Percentiles rank a stretch among this genome's conserved stretches.
These are phyloP conservation scores for Sphyrna mokarran DNA, from an alignment of 2,113 vertebrate species.

Conservation along the genomic window DNA sequence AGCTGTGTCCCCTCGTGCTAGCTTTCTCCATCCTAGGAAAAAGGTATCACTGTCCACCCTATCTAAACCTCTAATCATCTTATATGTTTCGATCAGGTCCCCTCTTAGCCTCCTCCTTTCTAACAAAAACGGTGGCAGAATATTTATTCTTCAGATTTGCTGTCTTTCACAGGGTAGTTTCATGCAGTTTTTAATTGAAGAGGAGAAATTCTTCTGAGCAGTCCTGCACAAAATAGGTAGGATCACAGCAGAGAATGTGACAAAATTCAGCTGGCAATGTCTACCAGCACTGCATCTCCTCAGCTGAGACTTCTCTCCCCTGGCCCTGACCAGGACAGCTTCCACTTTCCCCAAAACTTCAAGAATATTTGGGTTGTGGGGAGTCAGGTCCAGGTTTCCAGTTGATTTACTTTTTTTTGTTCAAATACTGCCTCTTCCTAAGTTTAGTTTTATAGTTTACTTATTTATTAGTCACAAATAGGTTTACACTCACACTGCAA, in stretches of 20 bases:
- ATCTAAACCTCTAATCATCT: no score
- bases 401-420: neutral
- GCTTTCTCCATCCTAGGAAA: no score
- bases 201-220: neutral
- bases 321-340: neutral
- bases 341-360: neutral
- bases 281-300: neutral
- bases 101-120: no score
- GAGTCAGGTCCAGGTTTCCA: neutral
- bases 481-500: no score
- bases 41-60: no score
- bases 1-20: no score
- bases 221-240: neutral
- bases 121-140: no score
- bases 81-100: no score
- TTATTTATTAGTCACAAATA: no score
- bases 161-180: neutral
- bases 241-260: neutral
- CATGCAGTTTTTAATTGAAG: neutral
- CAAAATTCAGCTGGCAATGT: neutral
- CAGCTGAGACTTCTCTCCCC: neutral
- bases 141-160: neutral
- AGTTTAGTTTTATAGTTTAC: no score
- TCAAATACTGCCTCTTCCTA: neutral
- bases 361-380: neutral